Evolutionary conservation across 2,113 vertebrate species (phyloP), one percentile per base, ranked within the genome.

Genomic region (Odocoileus hemionus): DNA sequence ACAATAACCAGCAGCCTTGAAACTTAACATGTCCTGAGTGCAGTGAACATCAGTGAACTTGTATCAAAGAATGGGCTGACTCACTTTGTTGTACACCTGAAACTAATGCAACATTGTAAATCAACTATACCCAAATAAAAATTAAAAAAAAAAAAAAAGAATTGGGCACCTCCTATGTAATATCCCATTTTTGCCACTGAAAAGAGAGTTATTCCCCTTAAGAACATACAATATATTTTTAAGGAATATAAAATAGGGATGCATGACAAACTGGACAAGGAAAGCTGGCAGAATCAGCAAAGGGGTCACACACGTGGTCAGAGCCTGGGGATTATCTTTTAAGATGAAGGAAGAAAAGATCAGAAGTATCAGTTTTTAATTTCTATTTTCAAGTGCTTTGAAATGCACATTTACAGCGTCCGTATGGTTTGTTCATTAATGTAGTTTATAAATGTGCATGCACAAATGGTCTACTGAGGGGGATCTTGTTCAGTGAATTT

Each of bases 271-370:
- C 21, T 57, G 43, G 60, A 39, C 36, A 76, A 30, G 21, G 45
- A 90, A 30, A 80, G 7, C 15, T 21, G 39, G 25, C 25, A 61
- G 36, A 50, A 28, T 43, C 14, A 47, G 4, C 36, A 21, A 89
- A 52, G 39, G 3, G n/a, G 45, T n/a, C 39, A 30, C 3, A 0
- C 0, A n/a, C 50, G 43, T 7, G 26, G 2, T n/a, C 6, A 23
- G 47, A 36, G 12, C 2, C 28, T 45, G 12, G 47, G 14, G 7
- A 9, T 21, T 2, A 17, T 43, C 14, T 74, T 89, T 57, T 33
- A 19, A 95, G 80, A 25, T 26, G 1, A 85, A 79, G 28, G 54
- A 28, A 91, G 25, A 54, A 33, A 52, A 93, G 19, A 52, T 2
- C 19, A 88, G 47, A 84, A 52, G 1, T 15, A 36, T 13, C 30